phyloP scores from a whole-genome alignment of 2,888 invertebrate species.

The Ochropleura plecta region DNA sequence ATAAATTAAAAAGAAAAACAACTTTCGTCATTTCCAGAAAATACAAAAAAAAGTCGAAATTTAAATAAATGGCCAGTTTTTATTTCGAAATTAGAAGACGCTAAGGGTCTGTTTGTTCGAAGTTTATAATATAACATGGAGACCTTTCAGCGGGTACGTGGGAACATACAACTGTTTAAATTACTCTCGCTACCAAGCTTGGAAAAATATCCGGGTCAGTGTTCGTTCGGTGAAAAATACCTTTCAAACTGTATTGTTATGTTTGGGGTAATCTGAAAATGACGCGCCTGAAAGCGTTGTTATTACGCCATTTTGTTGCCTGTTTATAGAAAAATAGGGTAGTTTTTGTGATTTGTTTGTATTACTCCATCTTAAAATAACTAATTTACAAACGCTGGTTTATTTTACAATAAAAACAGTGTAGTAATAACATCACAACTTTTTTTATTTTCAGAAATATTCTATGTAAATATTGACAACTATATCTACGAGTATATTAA shows the following conservation, averaged over 20 bases:
- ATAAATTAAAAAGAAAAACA: constrained; percentile 36
- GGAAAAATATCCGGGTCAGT: constrained; percentile 75
- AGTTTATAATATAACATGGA: constrained; percentile 72
- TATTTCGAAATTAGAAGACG: constrained; percentile 46
- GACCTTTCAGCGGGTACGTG: constrained; percentile 74
- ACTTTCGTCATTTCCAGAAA: constrained; percentile 27
- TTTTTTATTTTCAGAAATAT: constrained; percentile 1
- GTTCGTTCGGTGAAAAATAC: constrained; percentile 77
- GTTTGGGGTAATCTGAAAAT: constrained; percentile 68
- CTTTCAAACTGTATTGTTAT: constrained; percentile 71
- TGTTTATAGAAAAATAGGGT: constrained; percentile 46
- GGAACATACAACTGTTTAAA: constrained; percentile 85
- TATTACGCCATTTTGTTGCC: constrained; percentile 57
- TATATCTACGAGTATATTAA: not conserved
- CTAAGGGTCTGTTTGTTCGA: constrained; percentile 60
- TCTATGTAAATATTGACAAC: constrained; percentile 16
- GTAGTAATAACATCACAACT: not conserved
- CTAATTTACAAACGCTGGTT: not conserved
- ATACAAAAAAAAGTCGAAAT: constrained; percentile 52
- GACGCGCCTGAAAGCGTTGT: constrained; percentile 62
- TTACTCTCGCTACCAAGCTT: constrained; percentile 76
- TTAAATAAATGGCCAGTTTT: constrained; percentile 45
- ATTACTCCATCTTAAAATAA: not conserved
- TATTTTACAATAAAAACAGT: no score
- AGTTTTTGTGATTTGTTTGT: constrained; percentile 7